Evolutionary conservation across 2,113 vertebrate genomes (phyloP), one percentile per base, ranked within the genome.

Genomic region (Xenopus laevis): DNA sequence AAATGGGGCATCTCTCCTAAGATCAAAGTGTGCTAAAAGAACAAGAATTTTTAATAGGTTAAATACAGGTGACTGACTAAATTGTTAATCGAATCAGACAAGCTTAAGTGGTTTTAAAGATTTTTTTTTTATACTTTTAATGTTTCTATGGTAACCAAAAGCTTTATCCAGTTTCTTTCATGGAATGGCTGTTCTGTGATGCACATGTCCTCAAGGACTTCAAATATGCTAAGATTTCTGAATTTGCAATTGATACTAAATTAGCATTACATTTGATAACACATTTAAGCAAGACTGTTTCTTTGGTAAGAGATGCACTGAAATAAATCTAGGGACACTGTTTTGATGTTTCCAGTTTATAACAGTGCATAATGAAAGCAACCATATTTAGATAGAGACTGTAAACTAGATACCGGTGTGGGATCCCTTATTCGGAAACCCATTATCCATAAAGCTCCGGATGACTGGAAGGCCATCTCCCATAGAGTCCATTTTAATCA

Each of bases 61-160:
- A 68, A 74, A 59, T 74, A 67, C 57, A 74, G 20, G 64, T 61
- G 40, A 74, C 44, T 74, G 72, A 68, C 72, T 68, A 66, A 68
- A 30, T 45, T 50, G 44, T 18, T 74, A 74, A 74, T 74, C 64
- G 67, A 59, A 74, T 68, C 40, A 74, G 72, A 74, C 65, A 74
- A 67, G 65, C 64, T 60, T 33, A 67, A 74, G 67, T 57, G 27
- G 71, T 20, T 53, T 73, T 65, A 53, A 65, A 65, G 21, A 9
- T 71, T 73, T 65, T 72, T 65, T 72, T 72, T 59, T 45, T 66
- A 57, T 59, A 68, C 17, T 50, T 74, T 59, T 66, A 11, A 23
- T 68, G 55, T 40, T 55, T 74, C 55, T 68, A 61, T 52, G 66
- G 44, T 59, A 10, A 53, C 44, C 30, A 61, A 74, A 60, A 40